Conservation (phyloP, 2,797 vertebrate species). For the Falco columbarius region DNA sequence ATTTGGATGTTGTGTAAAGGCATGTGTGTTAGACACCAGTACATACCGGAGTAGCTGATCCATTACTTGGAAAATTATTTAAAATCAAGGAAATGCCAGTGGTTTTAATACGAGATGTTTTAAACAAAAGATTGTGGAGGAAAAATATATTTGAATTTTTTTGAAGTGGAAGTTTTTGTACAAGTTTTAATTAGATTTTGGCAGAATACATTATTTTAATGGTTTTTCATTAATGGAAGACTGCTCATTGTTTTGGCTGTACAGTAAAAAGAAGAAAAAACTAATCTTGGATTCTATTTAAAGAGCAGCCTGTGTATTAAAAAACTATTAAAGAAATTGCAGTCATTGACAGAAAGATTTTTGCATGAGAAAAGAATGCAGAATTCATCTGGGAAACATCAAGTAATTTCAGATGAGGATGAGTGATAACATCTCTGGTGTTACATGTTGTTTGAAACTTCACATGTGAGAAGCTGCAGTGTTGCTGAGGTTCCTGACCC, state of each 20-base stretch:
- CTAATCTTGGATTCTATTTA: conserved; percentile 67
- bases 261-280: conserved; percentile 66
- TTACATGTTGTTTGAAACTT: not conserved
- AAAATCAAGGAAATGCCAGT: conserved; percentile 12
- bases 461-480: rapidly evolving
- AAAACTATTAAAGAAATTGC: conserved; percentile 31
- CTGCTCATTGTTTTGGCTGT: conserved; percentile 69
- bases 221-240: conserved; percentile 75
- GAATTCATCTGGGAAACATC: not conserved
- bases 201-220: conserved; percentile 77
- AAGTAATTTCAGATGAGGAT: not conserved
- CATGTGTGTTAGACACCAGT: not conserved
- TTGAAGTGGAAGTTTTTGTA: conserved; percentile 52
- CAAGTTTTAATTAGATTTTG: conserved; percentile 79
- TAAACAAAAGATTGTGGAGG: conserved; percentile 13
- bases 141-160: conserved; percentile 36
- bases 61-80: conserved; percentile 45
- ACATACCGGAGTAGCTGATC: not conserved
- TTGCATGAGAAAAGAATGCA: not conserved
- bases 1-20: not conserved
- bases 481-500: not conserved
- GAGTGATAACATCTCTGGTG: not conserved
- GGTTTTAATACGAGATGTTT: conserved; percentile 56
- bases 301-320: conserved; percentile 59
- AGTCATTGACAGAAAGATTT: conserved; percentile 17